Evolutionary conservation across 2,888 invertebrate genomes (phyloP).

Genomic region (Nebria brevicollis): DNA sequence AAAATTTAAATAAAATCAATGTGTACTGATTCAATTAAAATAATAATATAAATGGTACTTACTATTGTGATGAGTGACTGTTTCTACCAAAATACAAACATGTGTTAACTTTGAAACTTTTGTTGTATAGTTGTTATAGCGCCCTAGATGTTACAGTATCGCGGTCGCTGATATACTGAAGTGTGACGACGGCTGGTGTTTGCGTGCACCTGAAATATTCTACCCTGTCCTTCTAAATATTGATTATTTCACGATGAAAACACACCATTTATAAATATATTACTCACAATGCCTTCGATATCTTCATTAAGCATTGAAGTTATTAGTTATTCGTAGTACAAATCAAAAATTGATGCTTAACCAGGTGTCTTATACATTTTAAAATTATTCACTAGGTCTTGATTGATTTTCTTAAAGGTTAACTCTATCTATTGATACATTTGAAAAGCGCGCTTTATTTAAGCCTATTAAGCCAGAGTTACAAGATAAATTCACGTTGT

Average conservation of each 20-base stretch:
- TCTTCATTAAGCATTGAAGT: conserved; percentile 6
- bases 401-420: no score
- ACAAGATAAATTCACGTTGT: no score
- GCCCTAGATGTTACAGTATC: neutral
- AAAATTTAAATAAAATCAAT: neutral
- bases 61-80: neutral
- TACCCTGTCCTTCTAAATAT: conserved; percentile 27
- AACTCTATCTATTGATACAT: no score
- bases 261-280: conserved; percentile 20
- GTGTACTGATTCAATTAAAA: neutral
- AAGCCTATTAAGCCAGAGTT: no score
- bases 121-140: neutral
- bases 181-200: conserved; percentile 5
- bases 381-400: no score
- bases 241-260: conserved; percentile 29
- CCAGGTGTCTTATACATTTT: neutral
- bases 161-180: neutral
- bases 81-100: neutral
- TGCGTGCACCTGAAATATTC: conserved; percentile 33
- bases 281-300: neutral
- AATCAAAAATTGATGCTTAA: neutral
- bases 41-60: neutral
- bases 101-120: neutral
- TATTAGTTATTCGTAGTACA: neutral
- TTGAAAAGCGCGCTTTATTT: no score